Percentiles rank a stretch among this genome's conserved stretches.
These are phyloP conservation scores for Andrena camellia DNA, from an alignment of 2,888 invertebrate genomes.

Conservation along the genomic window DNA sequence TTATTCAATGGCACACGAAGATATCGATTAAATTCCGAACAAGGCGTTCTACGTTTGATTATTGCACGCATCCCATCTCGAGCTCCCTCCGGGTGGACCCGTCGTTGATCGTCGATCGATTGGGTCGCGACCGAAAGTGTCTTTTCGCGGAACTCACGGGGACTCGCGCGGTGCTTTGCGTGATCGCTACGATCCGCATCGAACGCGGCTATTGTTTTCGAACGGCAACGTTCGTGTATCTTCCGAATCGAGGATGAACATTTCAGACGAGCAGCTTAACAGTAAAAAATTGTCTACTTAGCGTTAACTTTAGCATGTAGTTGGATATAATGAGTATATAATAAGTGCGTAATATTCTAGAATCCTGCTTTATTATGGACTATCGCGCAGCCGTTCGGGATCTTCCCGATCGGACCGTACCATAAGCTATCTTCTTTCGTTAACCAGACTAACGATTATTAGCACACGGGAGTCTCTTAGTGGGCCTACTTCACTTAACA, in stretches of 20 bases:
- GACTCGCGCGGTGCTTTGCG: constrained; percentile 7
- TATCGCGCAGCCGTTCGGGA: constrained; percentile 14
- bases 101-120: not conserved
- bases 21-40: constrained; percentile 59
- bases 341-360: constrained; percentile 39
- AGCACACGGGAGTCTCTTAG: constrained; percentile 36
- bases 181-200: constrained; percentile 17
- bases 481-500: constrained; percentile 48
- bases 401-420: not conserved
- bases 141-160: not conserved
- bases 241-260: constrained; percentile 41
- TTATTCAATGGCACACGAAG: constrained; percentile 71
- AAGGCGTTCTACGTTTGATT: constrained; percentile 55
- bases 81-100: not conserved
- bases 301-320: constrained; percentile 57
- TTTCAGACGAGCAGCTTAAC: constrained; percentile 58
- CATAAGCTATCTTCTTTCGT: not conserved
- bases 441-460: constrained; percentile 29
- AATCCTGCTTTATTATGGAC: constrained; percentile 25
- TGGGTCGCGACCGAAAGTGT: constrained; percentile 12
- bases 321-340: constrained; percentile 55
- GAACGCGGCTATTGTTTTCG: not conserved
- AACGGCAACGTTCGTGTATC: not conserved
- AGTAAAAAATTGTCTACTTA: constrained; percentile 72
- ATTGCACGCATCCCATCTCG: constrained; percentile 29